A percentile compares a stretch with the other conserved stretches of the same genome.
phyloP scores from a whole-genome alignment of 2,888 invertebrate genomes.

The Meteorus cinctellus region DNA sequence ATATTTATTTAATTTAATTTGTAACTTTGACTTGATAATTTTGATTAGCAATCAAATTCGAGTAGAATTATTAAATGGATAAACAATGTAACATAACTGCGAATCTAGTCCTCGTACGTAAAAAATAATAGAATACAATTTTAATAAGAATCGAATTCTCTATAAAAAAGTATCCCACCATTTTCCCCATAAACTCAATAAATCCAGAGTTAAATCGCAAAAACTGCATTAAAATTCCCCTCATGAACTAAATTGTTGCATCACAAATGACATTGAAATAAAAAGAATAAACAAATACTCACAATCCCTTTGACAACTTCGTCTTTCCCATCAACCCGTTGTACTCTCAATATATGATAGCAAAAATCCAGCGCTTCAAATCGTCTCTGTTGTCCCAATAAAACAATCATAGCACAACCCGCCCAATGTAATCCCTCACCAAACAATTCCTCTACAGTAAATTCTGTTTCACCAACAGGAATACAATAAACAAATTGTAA shows the following conservation, averaged over 20 bases:
- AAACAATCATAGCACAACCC: conserved; percentile 95
- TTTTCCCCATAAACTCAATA: no score
- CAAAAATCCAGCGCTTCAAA: conserved; percentile 99
- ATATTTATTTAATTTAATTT: neutral
- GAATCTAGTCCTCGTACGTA: no score
- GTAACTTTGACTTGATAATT: neutral
- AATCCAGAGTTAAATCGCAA: no score
- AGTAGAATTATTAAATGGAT: no score
- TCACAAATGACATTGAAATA: neutral
- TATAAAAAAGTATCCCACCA: no score
- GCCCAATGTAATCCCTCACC: conserved; percentile 99
- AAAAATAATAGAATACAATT: no score
- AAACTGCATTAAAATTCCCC: no score
- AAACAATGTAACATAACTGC: no score
- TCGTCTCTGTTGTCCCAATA: conserved; percentile 94
- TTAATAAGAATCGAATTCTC: no score
- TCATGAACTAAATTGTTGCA: no score
- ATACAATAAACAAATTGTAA: conserved; percentile 98
- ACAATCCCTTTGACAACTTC: conserved; percentile 96
- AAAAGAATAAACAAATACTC: conserved; percentile 74
- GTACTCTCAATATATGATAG: conserved; percentile 96
- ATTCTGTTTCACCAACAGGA: conserved; percentile 96
- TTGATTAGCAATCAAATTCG: no score
- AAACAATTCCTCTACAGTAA: conserved; percentile 97
- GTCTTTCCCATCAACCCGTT: conserved; percentile 96